phyloP scores from a whole-genome alignment of 2,113 vertebrate species.

The Engraulis encrasicolus region DNA sequence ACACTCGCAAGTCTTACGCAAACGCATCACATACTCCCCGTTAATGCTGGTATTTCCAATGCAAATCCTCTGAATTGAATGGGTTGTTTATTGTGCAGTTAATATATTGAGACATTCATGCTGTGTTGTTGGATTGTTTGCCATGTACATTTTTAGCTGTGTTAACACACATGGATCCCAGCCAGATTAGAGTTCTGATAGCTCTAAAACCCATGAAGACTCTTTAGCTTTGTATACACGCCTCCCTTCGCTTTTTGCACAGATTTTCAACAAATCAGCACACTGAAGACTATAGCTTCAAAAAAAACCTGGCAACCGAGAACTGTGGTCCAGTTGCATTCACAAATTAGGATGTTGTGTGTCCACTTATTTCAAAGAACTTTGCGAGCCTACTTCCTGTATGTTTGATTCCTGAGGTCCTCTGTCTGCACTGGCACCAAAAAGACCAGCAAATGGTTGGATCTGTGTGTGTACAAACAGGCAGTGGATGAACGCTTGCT shows the following conservation, averaged over 20 bases:
- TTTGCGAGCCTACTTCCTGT: not conserved
- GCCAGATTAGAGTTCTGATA: constrained; percentile 74
- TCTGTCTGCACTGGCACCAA: constrained; percentile 4
- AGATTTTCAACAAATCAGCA: constrained; percentile 30
- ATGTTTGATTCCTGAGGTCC: not conserved
- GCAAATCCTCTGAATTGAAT: constrained; percentile 77
- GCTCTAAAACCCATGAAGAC: constrained; percentile 65
- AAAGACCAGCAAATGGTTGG: constrained; percentile 14
- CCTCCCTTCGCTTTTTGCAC: constrained; percentile 39
- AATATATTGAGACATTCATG: constrained; percentile 74
- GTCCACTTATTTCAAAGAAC: not conserved
- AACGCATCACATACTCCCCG: constrained; percentile 11
- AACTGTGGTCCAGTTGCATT: not conserved
- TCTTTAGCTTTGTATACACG: constrained; percentile 61
- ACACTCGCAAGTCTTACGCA: not conserved
- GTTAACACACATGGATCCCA: constrained; percentile 76
- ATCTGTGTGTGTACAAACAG: not conserved
- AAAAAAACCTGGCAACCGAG: not conserved
- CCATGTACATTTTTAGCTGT: constrained; percentile 65
- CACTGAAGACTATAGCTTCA: not conserved
- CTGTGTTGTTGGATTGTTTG: constrained; percentile 73
- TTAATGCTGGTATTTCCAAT: constrained; percentile 74
- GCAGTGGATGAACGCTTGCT: not conserved
- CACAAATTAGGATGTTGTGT: constrained; percentile 29
- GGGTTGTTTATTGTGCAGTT: constrained; percentile 75